Evolutionary conservation across 2,888 invertebrate species (phyloP), one percentile per base, ranked within the genome.

Genomic region (Nemotelus nigrinus): DNA sequence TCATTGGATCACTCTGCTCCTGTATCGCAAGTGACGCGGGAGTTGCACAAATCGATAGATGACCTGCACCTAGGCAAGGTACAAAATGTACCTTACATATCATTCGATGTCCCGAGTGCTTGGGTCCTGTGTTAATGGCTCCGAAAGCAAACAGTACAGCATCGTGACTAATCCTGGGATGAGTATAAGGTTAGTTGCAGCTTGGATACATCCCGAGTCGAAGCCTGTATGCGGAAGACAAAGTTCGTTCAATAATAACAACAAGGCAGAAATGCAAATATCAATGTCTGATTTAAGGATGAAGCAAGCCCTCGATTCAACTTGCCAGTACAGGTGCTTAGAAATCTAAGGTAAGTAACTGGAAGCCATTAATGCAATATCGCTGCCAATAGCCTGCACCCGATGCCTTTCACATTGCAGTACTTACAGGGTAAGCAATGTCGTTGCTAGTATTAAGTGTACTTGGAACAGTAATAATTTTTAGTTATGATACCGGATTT

Each of bases 71-170:
- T 25, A 39, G 47, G 45, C 4, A 2, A 4, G 58, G 60, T 45
- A 58, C 58, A 8, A 60, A 60, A 58, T 41, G 3, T 41, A 72
- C 72, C 72, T n/a, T 72, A 60, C 58, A 58, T 72, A 47, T n/a
- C 39, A 72, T 60, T 60, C 39, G 47, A 47, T 45, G 47, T 58
- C 43, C 41, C 60, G 58, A 57, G 47, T 58, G 58, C 60, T 72
- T 72, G 72, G 25, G 45, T 47, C 44, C 47, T 57, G 58, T 72
- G 72, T 60, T 72, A 72, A 58, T 72, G 58, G 72, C 72, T 72
- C 60, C 45, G 72, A 72, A 55, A 45, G 72, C 60, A 72, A 72
- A 72, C 72, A 60, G 10, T n/a, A 39, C 58, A 58, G 43, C 60
- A 60, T 60, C 60, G 72, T 60, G 72, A 72, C 60, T 58, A 72